phyloP scores from a whole-genome alignment of 2,113 vertebrate genomes.

The Anolis carolinensis region DNA sequence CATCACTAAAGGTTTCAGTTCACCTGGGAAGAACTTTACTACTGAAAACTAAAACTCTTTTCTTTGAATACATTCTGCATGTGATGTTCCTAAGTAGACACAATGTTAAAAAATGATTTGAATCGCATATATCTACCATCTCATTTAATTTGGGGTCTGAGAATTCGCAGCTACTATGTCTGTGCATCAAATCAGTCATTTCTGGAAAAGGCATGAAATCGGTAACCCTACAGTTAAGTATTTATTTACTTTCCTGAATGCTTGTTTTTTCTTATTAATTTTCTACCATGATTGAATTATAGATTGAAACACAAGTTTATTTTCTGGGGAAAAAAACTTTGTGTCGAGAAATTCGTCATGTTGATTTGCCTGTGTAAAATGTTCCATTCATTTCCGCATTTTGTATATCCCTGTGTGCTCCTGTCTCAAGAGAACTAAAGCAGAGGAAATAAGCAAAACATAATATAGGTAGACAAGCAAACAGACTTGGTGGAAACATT shows the following conservation, averaged over 20 bases:
- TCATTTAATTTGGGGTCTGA: neutral
- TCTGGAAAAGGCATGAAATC: neutral
- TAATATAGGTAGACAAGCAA: neutral
- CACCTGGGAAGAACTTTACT: no score
- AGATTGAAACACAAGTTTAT: neutral
- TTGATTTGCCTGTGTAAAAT: neutral
- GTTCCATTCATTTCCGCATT: neutral
- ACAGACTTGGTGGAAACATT: no score
- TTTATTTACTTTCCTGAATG: neutral
- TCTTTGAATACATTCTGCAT: no score
- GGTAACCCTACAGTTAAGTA: neutral
- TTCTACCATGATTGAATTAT: neutral
- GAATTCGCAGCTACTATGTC: neutral
- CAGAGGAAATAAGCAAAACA: neutral
- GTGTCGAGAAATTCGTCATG: neutral
- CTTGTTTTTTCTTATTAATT: neutral
- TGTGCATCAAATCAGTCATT: no score
- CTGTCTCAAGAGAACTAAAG: neutral
- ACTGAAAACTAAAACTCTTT: no score
- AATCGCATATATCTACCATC: neutral
- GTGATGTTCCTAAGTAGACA: neutral
- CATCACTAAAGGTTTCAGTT: no score
- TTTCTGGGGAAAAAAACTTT: neutral
- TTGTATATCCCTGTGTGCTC: neutral
- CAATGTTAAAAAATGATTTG: neutral